Conservation (phyloP, 2,797 vertebrate genomes). For the Rhyacichthys aspro region DNA sequence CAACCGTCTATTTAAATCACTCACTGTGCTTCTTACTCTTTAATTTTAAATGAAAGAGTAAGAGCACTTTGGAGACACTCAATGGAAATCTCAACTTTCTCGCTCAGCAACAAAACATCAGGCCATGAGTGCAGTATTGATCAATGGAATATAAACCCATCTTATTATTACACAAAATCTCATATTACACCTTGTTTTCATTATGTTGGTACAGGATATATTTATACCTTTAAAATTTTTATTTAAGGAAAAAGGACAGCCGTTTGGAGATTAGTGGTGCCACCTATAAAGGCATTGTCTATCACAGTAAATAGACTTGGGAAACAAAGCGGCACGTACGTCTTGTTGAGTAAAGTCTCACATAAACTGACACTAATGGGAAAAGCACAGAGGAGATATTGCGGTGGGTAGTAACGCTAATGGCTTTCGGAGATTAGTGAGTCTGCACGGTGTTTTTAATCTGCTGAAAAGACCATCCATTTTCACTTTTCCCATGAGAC, state of each 20-base stretch:
- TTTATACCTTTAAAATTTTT: no score
- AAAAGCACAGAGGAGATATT: constrained; percentile 22
- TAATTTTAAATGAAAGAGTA: no score
- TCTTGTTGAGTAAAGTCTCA: constrained; percentile 42
- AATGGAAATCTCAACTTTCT: no score
- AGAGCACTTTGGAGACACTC: no score
- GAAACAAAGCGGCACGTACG: constrained; percentile 41
- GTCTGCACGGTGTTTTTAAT: constrained; percentile 55
- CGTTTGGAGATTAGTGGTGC: constrained; percentile 42
- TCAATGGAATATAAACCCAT: no score
- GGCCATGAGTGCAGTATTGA: no score
- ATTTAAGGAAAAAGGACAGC: constrained; percentile 12
- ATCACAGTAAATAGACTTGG: constrained; percentile 45
- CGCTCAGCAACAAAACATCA: no score
- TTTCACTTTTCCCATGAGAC: constrained; percentile 50
- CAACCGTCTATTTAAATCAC: no score
- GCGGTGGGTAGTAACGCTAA: constrained; percentile 48
- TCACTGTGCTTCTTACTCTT: no score
- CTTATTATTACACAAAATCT: no score
- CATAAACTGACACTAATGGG: constrained; percentile 59
- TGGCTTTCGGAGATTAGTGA: constrained; percentile 65
- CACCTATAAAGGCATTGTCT: constrained; percentile 33
- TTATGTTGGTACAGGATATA: no score
- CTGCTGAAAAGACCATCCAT: constrained; percentile 51
- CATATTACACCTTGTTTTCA: no score